Conservation (phyloP, 1,140 invertebrate genomes). For the Antheraea mylitta region DNA sequence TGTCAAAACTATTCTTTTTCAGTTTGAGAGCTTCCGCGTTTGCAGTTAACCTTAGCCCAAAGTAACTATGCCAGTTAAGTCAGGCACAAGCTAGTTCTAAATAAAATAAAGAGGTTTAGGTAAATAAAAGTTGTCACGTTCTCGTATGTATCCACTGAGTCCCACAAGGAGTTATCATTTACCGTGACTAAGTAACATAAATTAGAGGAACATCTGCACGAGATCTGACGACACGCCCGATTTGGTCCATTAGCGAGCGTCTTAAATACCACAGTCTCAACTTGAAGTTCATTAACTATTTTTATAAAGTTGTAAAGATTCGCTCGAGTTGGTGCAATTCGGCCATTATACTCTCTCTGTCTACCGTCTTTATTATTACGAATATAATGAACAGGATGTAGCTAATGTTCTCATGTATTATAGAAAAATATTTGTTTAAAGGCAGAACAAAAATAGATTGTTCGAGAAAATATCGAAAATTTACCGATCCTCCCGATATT, state of each 20-base stretch:
- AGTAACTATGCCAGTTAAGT: too few relatives aligned
- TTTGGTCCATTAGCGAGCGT: constrained; percentile 3
- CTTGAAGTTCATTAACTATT: constrained; percentile 11
- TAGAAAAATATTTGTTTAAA: too few relatives aligned
- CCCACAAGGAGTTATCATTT: constrained; percentile 2
- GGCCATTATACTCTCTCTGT: neutral
- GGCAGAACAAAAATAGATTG: too few relatives aligned
- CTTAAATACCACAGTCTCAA: neutral
- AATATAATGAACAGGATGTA: neutral
- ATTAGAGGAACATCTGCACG: neutral
- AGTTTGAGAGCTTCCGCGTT: too few relatives aligned
- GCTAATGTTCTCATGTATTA: neutral
- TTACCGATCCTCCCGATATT: too few relatives aligned
- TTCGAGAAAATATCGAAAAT: too few relatives aligned
- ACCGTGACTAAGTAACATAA: constrained; percentile 8
- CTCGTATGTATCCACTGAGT: neutral
- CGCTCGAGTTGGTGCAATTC: constrained; percentile 3
- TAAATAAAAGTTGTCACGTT: neutral
- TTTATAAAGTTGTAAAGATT: constrained; percentile 10
- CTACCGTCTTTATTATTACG: neutral
- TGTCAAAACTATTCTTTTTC: too few relatives aligned
- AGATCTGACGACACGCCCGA: constrained; percentile 3
- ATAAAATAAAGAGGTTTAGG: neutral
- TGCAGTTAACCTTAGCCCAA: too few relatives aligned
- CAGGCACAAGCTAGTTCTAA: neutral